These are phyloP conservation scores for Automeris io DNA, from an alignment of 2,888 invertebrate species.

Conservation along the genomic window DNA sequence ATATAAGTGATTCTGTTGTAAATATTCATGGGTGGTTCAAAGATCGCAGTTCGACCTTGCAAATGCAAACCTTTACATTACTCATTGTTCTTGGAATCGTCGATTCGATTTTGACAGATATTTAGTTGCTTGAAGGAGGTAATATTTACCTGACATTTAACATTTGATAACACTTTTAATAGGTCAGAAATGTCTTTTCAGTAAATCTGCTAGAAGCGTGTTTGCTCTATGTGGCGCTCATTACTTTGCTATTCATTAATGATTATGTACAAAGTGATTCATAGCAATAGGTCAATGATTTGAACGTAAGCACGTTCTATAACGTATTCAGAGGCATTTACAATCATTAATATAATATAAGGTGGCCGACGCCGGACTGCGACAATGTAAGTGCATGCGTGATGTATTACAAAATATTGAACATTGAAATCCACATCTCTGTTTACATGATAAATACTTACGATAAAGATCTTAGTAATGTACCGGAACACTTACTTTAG, in stretches of 20 bases:
- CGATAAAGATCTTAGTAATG: neutral
- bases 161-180: slow-evolving; percentile 19
- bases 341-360: neutral
- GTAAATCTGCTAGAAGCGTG: slow-evolving; percentile 1
- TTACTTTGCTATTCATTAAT: slow-evolving; percentile 6
- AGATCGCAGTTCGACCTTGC: slow-evolving; percentile 13
- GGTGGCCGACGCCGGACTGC: neutral
- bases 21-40: slow-evolving; percentile 8
- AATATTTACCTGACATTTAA: slow-evolving; percentile 26
- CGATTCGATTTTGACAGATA: slow-evolving; percentile 29
- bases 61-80: slow-evolving; percentile 19
- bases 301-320: slow-evolving; percentile 1
- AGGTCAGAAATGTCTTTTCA: slow-evolving; percentile 11
- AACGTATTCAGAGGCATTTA: neutral
- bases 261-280: neutral
- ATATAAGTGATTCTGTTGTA: slow-evolving; percentile 4
- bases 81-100: slow-evolving; percentile 22
- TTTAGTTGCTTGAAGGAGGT: slow-evolving; percentile 34
- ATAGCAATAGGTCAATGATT: slow-evolving; percentile 2
- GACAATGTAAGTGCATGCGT: slow-evolving; percentile 24
- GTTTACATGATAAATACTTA: neutral
- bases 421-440: slow-evolving; percentile 3
- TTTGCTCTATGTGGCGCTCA: neutral
- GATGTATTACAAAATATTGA: slow-evolving; percentile 24
- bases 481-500: neutral